A percentile compares a stretch with the other conserved stretches of the same genome.
phyloP scores from a whole-genome alignment of 2,888 invertebrate genomes.

The Mimumesa dahlbomi region DNA sequence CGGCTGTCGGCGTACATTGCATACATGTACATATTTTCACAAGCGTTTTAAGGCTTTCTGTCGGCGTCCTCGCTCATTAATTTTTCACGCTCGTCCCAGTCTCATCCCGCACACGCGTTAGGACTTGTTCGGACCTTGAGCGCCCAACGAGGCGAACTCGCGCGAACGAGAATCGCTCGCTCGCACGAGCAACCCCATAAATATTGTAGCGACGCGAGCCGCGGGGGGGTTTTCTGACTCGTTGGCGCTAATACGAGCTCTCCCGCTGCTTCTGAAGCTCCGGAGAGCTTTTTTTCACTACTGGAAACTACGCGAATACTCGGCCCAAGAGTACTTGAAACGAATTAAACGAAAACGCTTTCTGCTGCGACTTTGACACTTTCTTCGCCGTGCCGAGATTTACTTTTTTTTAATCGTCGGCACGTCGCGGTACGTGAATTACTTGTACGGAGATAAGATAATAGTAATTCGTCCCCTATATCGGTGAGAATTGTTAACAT shows the following conservation, averaged over 20 bases:
- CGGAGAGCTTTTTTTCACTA: conserved; percentile 59
- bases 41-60: conserved; percentile 41
- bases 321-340: conserved; percentile 28
- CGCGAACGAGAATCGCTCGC: conserved; percentile 74
- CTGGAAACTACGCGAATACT: conserved; percentile 56
- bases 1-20: background rate
- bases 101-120: conserved; percentile 63
- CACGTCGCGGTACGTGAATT: too few species aligned
- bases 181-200: conserved; percentile 76
- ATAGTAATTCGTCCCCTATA: too few species aligned
- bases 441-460: too few species aligned
- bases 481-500: too few species aligned
- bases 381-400: conserved; percentile 32
- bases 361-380: conserved; percentile 35
- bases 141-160: conserved; percentile 74
- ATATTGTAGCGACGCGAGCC: conserved; percentile 73
- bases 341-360: conserved; percentile 51
- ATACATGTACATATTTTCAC: conserved; percentile 29
- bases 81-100: conserved; percentile 64
- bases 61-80: conserved; percentile 59
- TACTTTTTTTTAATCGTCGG: too few species aligned
- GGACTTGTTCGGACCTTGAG: conserved; percentile 69
- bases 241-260: conserved; percentile 63
- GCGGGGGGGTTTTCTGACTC: conserved; percentile 66
- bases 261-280: conserved; percentile 52